Evolutionary conservation across 2,113 vertebrate genomes (phyloP).

Genomic region (Lamprologus sp.): DNA sequence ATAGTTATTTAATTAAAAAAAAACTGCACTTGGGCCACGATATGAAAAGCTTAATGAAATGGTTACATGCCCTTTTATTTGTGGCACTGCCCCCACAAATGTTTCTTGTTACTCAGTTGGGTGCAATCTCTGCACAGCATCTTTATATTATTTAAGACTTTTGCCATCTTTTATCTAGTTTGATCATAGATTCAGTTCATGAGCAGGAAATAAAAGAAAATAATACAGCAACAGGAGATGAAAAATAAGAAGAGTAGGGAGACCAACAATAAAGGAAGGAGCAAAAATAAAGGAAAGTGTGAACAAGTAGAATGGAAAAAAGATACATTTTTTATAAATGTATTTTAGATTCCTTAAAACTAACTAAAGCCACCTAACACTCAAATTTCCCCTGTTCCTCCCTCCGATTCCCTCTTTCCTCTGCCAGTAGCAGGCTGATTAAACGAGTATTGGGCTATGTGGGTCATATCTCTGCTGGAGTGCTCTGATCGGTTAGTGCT

Average conservation of each 20-base stretch:
- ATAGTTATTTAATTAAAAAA: not conserved
- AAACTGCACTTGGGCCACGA: not conserved
- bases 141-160: slow-evolving; percentile 5
- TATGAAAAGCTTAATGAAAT: not conserved
- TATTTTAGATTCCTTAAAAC: slow-evolving; percentile 27
- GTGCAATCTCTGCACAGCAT: not conserved
- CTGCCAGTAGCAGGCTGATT: slow-evolving; percentile 65
- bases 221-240: not conserved
- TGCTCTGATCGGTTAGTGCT: slow-evolving; percentile 70
- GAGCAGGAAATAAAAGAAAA: not conserved
- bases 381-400: not conserved
- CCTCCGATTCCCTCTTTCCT: not conserved
- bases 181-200: slow-evolving; percentile 21
- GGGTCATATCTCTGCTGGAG: slow-evolving; percentile 73
- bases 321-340: not conserved
- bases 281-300: not conserved
- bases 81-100: not conserved
- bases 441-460: slow-evolving; percentile 66
- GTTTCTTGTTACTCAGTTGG: not conserved
- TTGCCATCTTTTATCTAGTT: not conserved
- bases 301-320: not conserved
- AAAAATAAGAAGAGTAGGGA: not conserved
- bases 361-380: slow-evolving; percentile 10
- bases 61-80: not conserved
- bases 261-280: not conserved